phyloP scores from a whole-genome alignment of 2,888 invertebrate species.

The Rhorus exstirpatorius region DNA sequence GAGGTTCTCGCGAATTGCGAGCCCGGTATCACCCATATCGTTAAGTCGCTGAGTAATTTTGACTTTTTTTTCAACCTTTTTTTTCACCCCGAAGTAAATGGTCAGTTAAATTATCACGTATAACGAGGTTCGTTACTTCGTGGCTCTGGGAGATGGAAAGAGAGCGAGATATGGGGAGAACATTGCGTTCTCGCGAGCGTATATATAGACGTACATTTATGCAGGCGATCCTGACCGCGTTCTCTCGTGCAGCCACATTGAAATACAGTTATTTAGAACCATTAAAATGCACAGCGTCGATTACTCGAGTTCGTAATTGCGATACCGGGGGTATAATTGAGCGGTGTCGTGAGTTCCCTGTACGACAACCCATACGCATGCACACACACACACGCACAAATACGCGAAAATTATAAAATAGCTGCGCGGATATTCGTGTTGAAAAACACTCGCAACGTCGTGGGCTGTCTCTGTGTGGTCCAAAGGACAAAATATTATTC shows the following conservation, averaged over 20 bases:
- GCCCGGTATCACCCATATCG: conserved; percentile 60
- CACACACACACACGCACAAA: conserved; percentile 21
- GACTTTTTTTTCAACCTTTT: conserved; percentile 10
- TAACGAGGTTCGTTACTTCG: conserved; percentile 73
- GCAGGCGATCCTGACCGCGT: conserved; percentile 17
- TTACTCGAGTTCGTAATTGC: conserved; percentile 76
- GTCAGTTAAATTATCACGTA: conserved; percentile 71
- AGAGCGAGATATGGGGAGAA: conserved; percentile 9
- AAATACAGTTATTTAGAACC: conserved; percentile 74
- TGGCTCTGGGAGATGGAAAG: conserved; percentile 40
- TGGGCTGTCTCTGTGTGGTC: conserved; percentile 33
- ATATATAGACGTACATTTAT: neutral
- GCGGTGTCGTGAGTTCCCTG: conserved; percentile 71
- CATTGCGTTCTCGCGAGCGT: conserved; percentile 29
- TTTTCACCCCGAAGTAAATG: conserved; percentile 47
- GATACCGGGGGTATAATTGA: conserved; percentile 74
- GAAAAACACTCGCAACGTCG: conserved; percentile 47
- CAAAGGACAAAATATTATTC: conserved; percentile 67
- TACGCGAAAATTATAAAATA: conserved; percentile 41
- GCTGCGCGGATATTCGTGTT: conserved; percentile 24
- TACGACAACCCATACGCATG: conserved; percentile 9
- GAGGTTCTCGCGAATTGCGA: conserved; percentile 54
- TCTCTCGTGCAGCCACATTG: conserved; percentile 65
- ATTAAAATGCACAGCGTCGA: conserved; percentile 74
- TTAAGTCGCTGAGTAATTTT: conserved; percentile 61